Base-by-base conservation (phyloP, 2,113 vertebrate species). In the Axis porcinus region DNA sequence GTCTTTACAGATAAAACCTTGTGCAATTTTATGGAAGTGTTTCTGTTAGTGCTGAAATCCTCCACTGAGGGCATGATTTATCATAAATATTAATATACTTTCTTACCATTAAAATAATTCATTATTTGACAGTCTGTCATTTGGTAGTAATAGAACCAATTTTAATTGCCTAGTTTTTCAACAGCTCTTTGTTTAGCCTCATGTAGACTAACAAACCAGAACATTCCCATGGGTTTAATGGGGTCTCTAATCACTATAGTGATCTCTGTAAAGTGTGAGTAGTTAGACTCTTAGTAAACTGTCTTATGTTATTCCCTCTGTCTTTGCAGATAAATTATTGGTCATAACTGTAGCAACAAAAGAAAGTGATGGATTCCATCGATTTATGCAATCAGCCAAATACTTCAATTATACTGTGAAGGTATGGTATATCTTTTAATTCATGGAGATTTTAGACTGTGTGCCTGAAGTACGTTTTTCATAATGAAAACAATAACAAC, bases 321-420 rank as follows among this genome's bases (percentile, higher is more conserved):
- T 98, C 58, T 99, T 95, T 98, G 40, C 98, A 99, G 99, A 99
- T 93, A 99, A 99, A 92, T 98, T 99, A 88, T 99, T 99, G n/a
- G 98, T 99, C 93, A 98, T 99, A 82, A 99, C 99, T 70, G 99
- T 99, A 87, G 99, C 99, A 92, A 99, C 99, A 17, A 99, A 99
- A 98, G 99, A 99, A 98, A 99, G 99, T 0, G 99, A 99, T 97
- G 99, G 99, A 97, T 99, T 99, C 97, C 99, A 98, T 76, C 99
- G 99, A 96, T 99, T 99, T 97, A 99, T 99, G 99, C 99, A 98
- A 98, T 99, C 99, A 91, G 99, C 99, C 97, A 99, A 99, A 84
- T 99, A 99, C 96, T 99, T 99, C 98, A 99, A 99, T 98, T 99
- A 99, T 98, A 99, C 99, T 98, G 99, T 99, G 55, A 99, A 99